These are phyloP conservation scores for Hippopotamyrus pictus DNA, from an alignment of 2,797 vertebrate genomes.

Conservation along the genomic window DNA sequence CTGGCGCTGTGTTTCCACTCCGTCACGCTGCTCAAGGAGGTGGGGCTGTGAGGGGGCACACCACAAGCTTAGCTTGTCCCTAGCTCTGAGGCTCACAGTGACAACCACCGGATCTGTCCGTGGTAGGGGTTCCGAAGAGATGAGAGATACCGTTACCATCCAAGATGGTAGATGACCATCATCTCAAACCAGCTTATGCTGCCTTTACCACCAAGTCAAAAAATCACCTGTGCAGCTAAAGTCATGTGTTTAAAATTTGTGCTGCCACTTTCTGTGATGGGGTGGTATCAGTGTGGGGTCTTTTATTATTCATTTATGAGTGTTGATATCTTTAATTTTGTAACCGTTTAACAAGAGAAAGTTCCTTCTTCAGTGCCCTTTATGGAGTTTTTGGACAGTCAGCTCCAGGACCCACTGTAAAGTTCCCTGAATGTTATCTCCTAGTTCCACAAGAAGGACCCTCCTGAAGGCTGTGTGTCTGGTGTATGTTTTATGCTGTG, in stretches of 20 bases:
- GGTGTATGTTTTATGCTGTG: neutral
- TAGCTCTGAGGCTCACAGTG: neutral
- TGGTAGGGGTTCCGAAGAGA: neutral
- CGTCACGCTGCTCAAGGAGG: constrained; percentile 49
- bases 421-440: neutral
- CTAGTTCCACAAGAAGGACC: neutral
- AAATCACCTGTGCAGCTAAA: neutral
- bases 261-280: neutral
- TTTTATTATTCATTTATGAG: neutral
- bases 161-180: neutral
- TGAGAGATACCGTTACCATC: neutral
- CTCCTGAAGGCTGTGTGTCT: neutral
- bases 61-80: neutral
- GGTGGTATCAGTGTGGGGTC: neutral
- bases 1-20: constrained; percentile 76
- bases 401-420: constrained; percentile 1
- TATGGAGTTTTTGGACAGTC: neutral
- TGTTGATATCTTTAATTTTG: neutral
- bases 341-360: neutral
- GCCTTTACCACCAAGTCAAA: neutral
- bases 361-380: neutral
- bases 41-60: constrained; percentile 48
- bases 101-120: neutral
- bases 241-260: neutral
- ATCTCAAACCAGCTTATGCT: neutral